Percentiles rank a stretch among this genome's conserved stretches.
Conservation (phyloP, 2,888 invertebrate species). For the Therioaphis trifolii region DNA sequence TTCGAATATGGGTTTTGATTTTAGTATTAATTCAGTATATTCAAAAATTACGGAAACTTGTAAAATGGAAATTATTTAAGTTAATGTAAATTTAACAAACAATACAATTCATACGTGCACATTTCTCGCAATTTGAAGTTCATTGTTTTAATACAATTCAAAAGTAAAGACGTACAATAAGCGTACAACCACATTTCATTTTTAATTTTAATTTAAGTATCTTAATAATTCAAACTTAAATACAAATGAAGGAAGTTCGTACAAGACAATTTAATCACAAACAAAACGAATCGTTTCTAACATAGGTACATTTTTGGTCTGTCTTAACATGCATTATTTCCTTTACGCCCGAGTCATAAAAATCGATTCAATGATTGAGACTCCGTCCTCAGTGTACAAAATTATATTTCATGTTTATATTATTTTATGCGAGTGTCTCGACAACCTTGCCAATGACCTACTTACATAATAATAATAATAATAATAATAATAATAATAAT, state of each 20-base stretch:
- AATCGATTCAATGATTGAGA: not conserved
- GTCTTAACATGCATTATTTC: not conserved
- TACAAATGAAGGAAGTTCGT: constrained; percentile 6
- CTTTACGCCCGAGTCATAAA: not conserved
- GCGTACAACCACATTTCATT: not conserved
- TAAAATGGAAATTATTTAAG: not conserved
- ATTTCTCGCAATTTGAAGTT: not conserved
- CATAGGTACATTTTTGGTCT: constrained; percentile 15
- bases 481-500: too few species aligned
- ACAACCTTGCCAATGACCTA: too few species aligned
- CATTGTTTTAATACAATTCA: not conserved
- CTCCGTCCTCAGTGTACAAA: too few species aligned
- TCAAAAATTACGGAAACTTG: not conserved
- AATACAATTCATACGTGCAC: not conserved
- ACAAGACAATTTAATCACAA: not conserved
- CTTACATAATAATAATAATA: too few species aligned
- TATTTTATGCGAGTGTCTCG: too few species aligned
- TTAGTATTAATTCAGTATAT: not conserved
- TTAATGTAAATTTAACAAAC: not conserved
- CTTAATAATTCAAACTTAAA: constrained; percentile 12
- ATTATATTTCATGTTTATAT: too few species aligned
- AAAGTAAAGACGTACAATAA: not conserved
- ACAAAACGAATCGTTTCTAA: constrained; percentile 20
- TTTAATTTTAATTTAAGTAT: constrained; percentile 10
- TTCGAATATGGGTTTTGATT: too few species aligned